Evolutionary conservation across 1,140 invertebrate species (phyloP).

Genomic region (Drosophila burlai): DNA sequence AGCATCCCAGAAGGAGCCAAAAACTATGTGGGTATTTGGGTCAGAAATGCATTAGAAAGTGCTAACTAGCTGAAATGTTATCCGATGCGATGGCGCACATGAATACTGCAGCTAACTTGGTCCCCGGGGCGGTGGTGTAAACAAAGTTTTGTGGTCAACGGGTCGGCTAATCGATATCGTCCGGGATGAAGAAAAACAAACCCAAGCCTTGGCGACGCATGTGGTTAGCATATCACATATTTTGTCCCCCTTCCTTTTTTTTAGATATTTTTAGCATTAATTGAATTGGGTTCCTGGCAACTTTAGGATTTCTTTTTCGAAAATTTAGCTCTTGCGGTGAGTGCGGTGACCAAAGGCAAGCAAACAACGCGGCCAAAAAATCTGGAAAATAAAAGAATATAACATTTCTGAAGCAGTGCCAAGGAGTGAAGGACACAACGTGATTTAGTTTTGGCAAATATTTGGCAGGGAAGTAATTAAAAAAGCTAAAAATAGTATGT

Average conservation of each 20-base stretch:
- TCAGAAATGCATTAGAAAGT: constrained; percentile 63
- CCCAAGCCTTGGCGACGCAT: constrained; percentile 21
- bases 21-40: constrained; percentile 49
- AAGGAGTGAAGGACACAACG: constrained; percentile 14
- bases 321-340: constrained; percentile 62
- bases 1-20: constrained; percentile 38
- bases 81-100: constrained; percentile 28
- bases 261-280: constrained; percentile 52
- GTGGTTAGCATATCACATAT: constrained; percentile 23
- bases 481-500: not conserved
- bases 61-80: constrained; percentile 48
- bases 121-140: constrained; percentile 42
- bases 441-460: constrained; percentile 30
- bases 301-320: constrained; percentile 15
- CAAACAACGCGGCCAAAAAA: constrained; percentile 30
- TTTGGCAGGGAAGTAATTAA: constrained; percentile 43
- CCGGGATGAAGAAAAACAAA: constrained; percentile 19
- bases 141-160: constrained; percentile 72
- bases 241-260: not conserved
- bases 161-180: constrained; percentile 61
- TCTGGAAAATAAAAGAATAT: constrained; percentile 5
- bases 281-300: constrained; percentile 69
- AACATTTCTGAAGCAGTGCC: constrained; percentile 24
- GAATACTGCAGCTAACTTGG: constrained; percentile 60
- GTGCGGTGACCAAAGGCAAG: constrained; percentile 34